These are phyloP conservation scores for Agelaius phoeniceus DNA, from an alignment of 2,113 vertebrate species.

Conservation along the genomic window DNA sequence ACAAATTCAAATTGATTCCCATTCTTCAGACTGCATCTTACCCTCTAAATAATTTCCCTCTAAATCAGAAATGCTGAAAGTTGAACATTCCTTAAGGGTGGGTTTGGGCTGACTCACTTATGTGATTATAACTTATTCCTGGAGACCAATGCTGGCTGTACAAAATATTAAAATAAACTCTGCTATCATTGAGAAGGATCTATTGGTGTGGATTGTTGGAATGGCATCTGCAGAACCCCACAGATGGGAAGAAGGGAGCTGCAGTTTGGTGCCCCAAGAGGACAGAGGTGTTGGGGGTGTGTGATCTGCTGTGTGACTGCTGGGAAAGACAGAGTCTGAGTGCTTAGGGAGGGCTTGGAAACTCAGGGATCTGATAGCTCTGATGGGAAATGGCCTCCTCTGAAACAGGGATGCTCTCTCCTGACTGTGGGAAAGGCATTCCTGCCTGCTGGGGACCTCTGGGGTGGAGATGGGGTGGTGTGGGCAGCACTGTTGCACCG, in stretches of 20 bases:
- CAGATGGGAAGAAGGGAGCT: not conserved
- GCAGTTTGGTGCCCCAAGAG: not conserved
- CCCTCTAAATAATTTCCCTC: conserved; percentile 4
- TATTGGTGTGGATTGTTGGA: not conserved
- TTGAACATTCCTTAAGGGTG: conserved; percentile 61
- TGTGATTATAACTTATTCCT: conserved; percentile 68
- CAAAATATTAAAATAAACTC: conserved; percentile 67
- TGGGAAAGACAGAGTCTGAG: not conserved
- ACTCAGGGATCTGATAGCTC: fast-evolving
- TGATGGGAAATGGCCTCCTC: not conserved
- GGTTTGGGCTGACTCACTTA: conserved; percentile 47
- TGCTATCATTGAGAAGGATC: conserved; percentile 32
- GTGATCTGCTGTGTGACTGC: not conserved
- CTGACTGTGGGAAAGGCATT: not conserved
- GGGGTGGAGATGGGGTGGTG: fast-evolving
- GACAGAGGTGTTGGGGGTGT: not conserved
- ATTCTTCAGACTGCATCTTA: not conserved
- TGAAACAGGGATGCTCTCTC: fast-evolving
- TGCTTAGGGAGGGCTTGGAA: not conserved
- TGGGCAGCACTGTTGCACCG: fast-evolving
- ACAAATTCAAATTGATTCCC: conserved; percentile 9
- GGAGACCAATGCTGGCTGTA: conserved; percentile 67
- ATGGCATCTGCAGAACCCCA: not conserved
- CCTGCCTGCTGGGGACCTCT: not conserved
- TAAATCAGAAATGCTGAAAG: conserved; percentile 24